Evolutionary conservation across 2,113 vertebrate species (phyloP).

Genomic region (Ovis canadensis): DNA sequence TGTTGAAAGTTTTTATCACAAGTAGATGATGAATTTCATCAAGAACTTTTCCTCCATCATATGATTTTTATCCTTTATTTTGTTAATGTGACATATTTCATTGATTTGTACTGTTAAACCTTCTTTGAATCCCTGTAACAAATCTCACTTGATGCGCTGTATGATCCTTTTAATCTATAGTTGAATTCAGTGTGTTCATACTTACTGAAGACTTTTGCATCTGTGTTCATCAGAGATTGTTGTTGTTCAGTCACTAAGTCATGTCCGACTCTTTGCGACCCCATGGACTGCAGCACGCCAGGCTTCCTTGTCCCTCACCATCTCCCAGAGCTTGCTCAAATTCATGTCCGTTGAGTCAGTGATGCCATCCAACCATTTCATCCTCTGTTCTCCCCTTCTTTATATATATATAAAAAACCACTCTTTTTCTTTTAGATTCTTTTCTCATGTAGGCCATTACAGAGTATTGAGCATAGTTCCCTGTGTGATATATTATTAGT

Average conservation of each 20-base stretch:
- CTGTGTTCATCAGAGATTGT: neutral
- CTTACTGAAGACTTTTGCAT: neutral
- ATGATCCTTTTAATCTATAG: neutral
- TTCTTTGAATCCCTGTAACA: neutral
- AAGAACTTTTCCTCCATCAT: neutral
- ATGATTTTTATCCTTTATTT: neutral
- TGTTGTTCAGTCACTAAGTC: neutral
- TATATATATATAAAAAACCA: neutral
- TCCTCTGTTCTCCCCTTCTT: neutral
- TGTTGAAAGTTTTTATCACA: neutral
- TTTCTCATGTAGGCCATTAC: neutral
- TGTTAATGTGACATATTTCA: neutral
- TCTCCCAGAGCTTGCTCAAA: neutral
- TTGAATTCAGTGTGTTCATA: neutral
- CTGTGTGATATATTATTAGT: neutral
- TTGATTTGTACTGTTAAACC: neutral
- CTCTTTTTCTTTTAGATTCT: neutral
- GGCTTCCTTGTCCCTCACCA: neutral
- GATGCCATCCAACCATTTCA: neutral
- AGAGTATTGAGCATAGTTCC: neutral
- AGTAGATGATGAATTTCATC: neutral
- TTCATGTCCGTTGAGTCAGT: neutral
- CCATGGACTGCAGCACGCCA: neutral
- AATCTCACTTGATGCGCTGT: neutral
- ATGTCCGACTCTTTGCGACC: neutral